Evolutionary conservation across 2,797 vertebrate genomes (phyloP), one percentile per base, ranked within the genome.

Genomic region (Dipus sagitta): DNA sequence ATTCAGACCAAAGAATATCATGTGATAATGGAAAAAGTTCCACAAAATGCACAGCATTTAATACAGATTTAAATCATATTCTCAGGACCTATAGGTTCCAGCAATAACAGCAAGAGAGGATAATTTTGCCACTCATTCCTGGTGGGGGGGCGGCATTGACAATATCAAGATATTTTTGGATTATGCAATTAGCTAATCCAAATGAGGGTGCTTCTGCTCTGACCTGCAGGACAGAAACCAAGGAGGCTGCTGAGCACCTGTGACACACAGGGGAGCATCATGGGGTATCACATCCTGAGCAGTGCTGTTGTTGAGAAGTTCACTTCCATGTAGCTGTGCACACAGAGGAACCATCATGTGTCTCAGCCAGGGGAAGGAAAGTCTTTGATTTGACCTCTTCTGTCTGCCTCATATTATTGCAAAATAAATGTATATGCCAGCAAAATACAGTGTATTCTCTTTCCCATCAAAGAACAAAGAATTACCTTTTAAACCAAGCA

Each of bases 21-120:
- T 26, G 79, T 80, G 18, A 42, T 86, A 92, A 95, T 79, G 54
- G 32, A 95, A n/a, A 84, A 91, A 83, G 15, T 60, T 58, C 93
- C 54, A 26, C 67, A 82, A 92, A 94, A 88, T 64, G 4, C 1
- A 78, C 6, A 38, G 10, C 28, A 78, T 83, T 52, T 86, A 79
- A 3, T 81, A 71, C 12, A 21, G 15, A 47, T 87, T 72, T 47
- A 18, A 90, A 81, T n/a, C 32, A 12, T 74, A 26, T 81, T 85
- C 38, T 79, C 68, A 86, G 47, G 54, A 21, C 67, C 15, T 23
- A 30, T 1, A 77, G 67, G 24, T 76, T 79, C 42, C 83, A 42
- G 82, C 28, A 58, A 8, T 1, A 1, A 23, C 34, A 77, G 71
- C 38, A 68, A 93, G 1, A 34, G 28, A 60, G 58, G n/a, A 26